Conservation (phyloP, 2,113 vertebrate species). For the Raja brachyura region DNA sequence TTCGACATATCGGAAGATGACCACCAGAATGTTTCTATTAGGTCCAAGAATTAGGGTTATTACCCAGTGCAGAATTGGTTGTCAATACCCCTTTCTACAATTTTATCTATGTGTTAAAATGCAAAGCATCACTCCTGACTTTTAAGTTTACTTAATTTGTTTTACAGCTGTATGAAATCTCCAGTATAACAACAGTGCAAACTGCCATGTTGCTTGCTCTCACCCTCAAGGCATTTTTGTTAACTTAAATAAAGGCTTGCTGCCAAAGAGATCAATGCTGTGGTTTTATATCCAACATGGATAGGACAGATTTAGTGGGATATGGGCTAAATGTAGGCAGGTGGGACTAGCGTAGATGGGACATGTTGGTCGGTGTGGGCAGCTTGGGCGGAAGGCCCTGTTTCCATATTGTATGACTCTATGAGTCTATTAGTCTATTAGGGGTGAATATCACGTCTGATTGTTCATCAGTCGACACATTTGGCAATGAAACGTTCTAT, state of each 20-base stretch:
- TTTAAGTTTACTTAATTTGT: too few species aligned
- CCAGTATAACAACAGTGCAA: not conserved
- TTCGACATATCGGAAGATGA: not conserved
- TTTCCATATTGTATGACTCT: too few species aligned
- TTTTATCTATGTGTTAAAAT: not conserved
- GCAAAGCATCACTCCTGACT: not conserved
- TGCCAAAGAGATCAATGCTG: not conserved
- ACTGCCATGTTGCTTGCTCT: not conserved
- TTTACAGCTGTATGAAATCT: not conserved
- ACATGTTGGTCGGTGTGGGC: too few species aligned
- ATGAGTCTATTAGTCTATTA: too few species aligned
- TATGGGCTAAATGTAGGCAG: too few species aligned
- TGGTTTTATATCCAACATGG: not conserved
- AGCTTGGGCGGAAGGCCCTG: too few species aligned
- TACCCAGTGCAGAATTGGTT: not conserved
- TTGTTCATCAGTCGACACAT: too few species aligned
- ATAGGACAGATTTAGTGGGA: too few species aligned
- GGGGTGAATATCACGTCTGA: not conserved
- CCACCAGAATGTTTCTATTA: not conserved
- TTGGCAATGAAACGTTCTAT: not conserved
- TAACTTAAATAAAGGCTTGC: too few species aligned
- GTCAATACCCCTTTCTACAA: not conserved
- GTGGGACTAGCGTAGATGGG: too few species aligned
- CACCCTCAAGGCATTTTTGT: not conserved
- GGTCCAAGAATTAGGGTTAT: not conserved